phyloP scores from a whole-genome alignment of 2,888 invertebrate species.

The Drosophila prostipennis region DNA sequence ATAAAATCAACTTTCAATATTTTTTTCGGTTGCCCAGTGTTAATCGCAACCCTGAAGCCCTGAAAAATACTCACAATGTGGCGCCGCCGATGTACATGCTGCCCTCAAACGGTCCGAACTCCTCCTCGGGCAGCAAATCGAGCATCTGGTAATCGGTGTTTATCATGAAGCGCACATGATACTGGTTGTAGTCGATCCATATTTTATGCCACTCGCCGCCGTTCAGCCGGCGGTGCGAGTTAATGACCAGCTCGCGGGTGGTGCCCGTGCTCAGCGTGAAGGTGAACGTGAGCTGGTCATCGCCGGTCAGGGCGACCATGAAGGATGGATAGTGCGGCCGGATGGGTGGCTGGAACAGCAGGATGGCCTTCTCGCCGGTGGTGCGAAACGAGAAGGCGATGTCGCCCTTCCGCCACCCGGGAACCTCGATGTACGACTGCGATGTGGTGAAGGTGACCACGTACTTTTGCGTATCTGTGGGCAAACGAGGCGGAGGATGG shows the following conservation, averaged over 20 bases:
- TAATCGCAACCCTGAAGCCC: not conserved
- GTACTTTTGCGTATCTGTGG: slow-evolving; percentile 93
- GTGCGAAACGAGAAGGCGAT: slow-evolving; percentile 97
- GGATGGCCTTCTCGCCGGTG: slow-evolving; percentile 94
- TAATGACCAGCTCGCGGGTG: slow-evolving; percentile 92
- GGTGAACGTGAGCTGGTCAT: slow-evolving; percentile 94
- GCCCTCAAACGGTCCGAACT: slow-evolving; percentile 96
- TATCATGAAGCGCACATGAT: slow-evolving; percentile 96
- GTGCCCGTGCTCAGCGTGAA: slow-evolving; percentile 94
- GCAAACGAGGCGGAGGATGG: slow-evolving; percentile 22
- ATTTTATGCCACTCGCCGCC: slow-evolving; percentile 98
- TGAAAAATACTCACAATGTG: slow-evolving; percentile 90
- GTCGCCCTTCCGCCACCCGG: slow-evolving; percentile 96
- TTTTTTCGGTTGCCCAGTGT: not conserved
- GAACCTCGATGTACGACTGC: slow-evolving; percentile 96
- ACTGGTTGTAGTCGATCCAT: slow-evolving; percentile 97
- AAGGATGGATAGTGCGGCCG: slow-evolving; percentile 95
- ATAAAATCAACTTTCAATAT: no score
- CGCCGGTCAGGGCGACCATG: slow-evolving; percentile 94
- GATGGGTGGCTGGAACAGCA: slow-evolving; percentile 95
- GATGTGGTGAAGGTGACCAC: slow-evolving; percentile 97
- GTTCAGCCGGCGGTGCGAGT: slow-evolving; percentile 91
- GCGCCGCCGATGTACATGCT: slow-evolving; percentile 97
- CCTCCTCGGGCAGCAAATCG: slow-evolving; percentile 92
- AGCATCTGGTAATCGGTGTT: slow-evolving; percentile 96